phyloP scores from a whole-genome alignment of 2,113 vertebrate genomes.

The Crotalus horridus region DNA sequence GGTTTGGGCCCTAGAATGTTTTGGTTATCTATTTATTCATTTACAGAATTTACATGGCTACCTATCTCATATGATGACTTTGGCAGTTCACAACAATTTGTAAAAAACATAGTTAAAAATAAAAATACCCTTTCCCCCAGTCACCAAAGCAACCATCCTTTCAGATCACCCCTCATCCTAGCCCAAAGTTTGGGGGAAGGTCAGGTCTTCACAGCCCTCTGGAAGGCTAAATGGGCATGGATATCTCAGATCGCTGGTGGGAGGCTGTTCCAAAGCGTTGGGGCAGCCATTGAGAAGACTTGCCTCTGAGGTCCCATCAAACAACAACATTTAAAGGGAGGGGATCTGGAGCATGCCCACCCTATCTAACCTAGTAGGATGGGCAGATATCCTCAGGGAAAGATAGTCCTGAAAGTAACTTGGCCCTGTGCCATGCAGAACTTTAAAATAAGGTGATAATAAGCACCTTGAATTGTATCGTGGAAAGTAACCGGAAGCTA shows the following conservation, averaged over 20 bases:
- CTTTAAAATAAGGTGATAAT: not conserved
- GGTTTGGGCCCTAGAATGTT: not conserved
- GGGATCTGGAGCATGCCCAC: not conserved
- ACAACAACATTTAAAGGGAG: not conserved
- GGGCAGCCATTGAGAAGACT: not conserved
- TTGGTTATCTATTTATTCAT: not conserved
- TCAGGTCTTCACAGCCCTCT: not conserved
- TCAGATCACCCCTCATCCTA: not conserved
- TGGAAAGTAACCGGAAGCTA: not conserved
- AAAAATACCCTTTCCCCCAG: not conserved
- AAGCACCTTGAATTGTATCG: not conserved
- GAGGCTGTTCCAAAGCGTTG: not conserved
- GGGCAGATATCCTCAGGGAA: not conserved
- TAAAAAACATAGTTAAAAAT: not conserved
- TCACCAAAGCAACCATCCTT: not conserved
- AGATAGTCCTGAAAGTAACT: not conserved
- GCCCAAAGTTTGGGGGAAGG: not conserved
- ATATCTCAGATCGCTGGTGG: not conserved
- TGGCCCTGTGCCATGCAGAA: not conserved
- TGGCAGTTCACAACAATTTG: not conserved
- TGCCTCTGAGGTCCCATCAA: not conserved
- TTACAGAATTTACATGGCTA: not conserved
- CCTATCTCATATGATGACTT: not conserved
- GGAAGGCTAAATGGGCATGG: not conserved
- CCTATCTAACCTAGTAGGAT: not conserved